A percentile compares a stretch with the other conserved stretches of the same genome.
Conservation (phyloP, 2,888 invertebrate genomes). For the Charanyca ferruginea region DNA sequence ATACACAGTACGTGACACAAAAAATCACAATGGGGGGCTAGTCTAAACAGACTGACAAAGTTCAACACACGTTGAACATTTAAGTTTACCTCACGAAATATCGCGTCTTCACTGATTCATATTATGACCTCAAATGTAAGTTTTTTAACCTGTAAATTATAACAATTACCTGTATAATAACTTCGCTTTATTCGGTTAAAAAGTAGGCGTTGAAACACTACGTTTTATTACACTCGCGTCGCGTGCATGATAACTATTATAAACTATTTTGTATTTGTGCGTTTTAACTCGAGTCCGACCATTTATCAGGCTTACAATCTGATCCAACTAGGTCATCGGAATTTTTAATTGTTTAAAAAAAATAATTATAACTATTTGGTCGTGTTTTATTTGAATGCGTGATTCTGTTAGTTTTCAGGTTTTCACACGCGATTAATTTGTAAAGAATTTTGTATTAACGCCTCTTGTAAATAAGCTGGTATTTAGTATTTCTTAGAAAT, state of each 20-base stretch:
- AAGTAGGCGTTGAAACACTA: conserved; percentile 39
- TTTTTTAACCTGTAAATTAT: conserved; percentile 8
- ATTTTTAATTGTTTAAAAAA: conserved; percentile 51
- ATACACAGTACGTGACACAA: too few species aligned
- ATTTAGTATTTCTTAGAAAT: conserved; percentile 31
- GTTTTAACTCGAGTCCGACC: conserved; percentile 19
- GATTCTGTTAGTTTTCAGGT: conserved; percentile 35
- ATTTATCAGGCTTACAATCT: conserved; percentile 37
- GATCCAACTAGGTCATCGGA: conserved; percentile 39
- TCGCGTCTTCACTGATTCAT: background rate
- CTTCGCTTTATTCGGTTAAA: background rate
- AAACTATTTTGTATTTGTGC: conserved; percentile 43
- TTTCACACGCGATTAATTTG: conserved; percentile 52
- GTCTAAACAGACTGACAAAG: too few species aligned
- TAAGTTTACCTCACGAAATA: too few species aligned
- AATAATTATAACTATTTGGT: conserved; percentile 7
- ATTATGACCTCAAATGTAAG: background rate
- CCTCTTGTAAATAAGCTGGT: conserved; percentile 23
- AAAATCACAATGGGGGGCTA: too few species aligned
- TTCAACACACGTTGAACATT: too few species aligned
- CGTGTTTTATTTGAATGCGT: conserved; percentile 47
- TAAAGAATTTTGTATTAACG: conserved; percentile 26
- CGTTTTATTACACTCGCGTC: conserved; percentile 53
- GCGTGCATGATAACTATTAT: conserved; percentile 54
- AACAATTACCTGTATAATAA: conserved; percentile 13